Conservation (phyloP, 2,797 vertebrate species). For the Tiaroga cobitis region DNA sequence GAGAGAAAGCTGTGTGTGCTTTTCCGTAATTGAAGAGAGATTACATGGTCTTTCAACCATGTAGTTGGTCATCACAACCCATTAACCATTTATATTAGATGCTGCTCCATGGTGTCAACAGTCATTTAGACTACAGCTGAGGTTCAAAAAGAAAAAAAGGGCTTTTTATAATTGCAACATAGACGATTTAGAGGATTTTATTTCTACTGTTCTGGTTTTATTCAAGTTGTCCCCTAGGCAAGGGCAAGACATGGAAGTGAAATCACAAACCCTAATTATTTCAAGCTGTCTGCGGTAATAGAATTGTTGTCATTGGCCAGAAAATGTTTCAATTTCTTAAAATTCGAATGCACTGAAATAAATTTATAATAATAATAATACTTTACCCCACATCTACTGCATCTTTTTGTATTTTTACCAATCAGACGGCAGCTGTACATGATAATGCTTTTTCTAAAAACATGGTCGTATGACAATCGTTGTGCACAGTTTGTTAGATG, state of each 20-base stretch:
- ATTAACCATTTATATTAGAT: slow-evolving; percentile 94
- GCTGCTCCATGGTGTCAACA: slow-evolving; percentile 92
- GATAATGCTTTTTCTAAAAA: neutral
- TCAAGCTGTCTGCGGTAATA: neutral
- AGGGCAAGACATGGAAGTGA: neutral
- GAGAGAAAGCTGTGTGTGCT: slow-evolving; percentile 76
- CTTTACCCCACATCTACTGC: neutral
- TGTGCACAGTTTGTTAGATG: neutral
- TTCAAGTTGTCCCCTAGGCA: neutral
- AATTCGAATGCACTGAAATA: neutral
- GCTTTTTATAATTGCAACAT: slow-evolving; percentile 40
- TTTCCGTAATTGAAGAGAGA: slow-evolving; percentile 96
- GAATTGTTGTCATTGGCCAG: too few relatives aligned
- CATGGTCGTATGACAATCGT: neutral
- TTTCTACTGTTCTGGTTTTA: slow-evolving; percentile 43
- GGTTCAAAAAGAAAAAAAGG: slow-evolving; percentile 65
- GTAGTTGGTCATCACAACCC: slow-evolving; percentile 92
- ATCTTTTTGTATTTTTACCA: neutral
- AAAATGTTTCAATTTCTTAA: neutral
- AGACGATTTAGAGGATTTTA: slow-evolving; percentile 24
- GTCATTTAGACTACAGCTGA: slow-evolving; percentile 86
- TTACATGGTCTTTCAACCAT: slow-evolving; percentile 93
- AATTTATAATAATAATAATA: neutral
- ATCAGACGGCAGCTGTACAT: neutral
- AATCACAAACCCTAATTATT: slow-evolving; percentile 1